These are phyloP conservation scores for Trichopoda pennipes DNA, from an alignment of 2,888 invertebrate species.

Conservation along the genomic window DNA sequence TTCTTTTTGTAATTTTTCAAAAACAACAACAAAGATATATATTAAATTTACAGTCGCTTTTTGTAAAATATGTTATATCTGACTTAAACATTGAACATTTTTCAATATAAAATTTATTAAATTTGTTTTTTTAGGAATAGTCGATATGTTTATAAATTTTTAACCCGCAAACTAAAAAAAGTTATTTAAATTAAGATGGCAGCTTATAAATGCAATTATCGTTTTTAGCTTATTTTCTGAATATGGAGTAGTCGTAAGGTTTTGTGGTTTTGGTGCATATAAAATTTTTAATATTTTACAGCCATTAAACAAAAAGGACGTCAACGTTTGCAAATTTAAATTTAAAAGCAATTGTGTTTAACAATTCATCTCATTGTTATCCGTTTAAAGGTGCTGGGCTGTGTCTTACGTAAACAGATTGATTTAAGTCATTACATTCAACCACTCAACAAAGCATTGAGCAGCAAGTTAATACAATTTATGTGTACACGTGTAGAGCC, in stretches of 20 bases:
- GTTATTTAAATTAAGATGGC: background rate
- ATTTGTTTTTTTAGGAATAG: background rate
- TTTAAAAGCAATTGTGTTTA: no score
- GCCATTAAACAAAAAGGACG: no score
- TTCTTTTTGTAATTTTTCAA: conserved; percentile 48
- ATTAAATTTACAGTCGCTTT: conserved; percentile 1
- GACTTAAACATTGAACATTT: background rate
- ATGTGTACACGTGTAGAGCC: no score
- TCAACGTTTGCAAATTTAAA: no score
- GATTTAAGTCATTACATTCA: no score
- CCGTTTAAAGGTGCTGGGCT: no score
- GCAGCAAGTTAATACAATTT: no score
- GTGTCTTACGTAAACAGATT: no score
- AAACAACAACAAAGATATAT: conserved; percentile 20
- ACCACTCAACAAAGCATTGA: no score
- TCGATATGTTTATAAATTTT: background rate
- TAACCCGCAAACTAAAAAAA: conserved; percentile 5
- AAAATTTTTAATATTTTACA: no score
- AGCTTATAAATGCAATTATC: background rate
- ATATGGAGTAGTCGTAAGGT: background rate
- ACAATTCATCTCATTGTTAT: no score
- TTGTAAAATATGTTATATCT: conserved; percentile 29
- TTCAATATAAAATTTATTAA: conserved; percentile 24
- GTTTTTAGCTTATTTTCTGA: background rate
- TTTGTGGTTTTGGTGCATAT: no score